Percentiles rank a stretch among this genome's conserved stretches.
These are phyloP conservation scores for Trididemnum clinides DNA, from an alignment of 23 tunicate genomes.

Conservation along the genomic window DNA sequence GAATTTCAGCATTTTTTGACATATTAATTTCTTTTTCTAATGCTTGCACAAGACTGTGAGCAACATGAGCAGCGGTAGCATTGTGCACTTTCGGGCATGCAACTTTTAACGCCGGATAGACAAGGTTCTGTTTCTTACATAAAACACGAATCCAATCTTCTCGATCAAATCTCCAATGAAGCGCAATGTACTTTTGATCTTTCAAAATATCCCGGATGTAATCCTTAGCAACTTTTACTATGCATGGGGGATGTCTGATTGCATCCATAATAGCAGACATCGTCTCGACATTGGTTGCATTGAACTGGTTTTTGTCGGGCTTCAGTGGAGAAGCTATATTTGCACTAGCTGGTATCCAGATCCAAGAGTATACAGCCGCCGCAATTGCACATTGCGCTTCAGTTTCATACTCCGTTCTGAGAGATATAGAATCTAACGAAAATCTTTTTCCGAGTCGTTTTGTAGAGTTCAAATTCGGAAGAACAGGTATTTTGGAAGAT, in stretches of 20 bases:
- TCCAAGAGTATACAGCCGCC: not conserved
- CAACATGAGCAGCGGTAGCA: not conserved
- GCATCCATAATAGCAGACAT: slow-evolving; percentile 39
- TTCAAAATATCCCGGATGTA: not conserved
- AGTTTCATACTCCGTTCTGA: slow-evolving; percentile 19
- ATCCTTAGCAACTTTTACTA: slow-evolving; percentile 18
- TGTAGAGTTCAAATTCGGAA: slow-evolving; percentile 8
- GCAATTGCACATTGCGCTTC: slow-evolving; percentile 29
- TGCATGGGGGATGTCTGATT: slow-evolving; percentile 19
- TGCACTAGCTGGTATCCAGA: not conserved
- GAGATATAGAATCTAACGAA: not conserved
- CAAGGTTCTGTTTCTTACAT: not conserved
- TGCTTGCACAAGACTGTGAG: not conserved
- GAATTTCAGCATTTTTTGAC: not conserved
- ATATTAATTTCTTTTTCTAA: not conserved
- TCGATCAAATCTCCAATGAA: slow-evolving; percentile 50
- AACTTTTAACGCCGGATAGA: no score
- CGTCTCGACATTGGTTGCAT: not conserved
- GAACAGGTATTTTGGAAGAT: not conserved
- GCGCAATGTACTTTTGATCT: slow-evolving; percentile 6
- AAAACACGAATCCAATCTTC: slow-evolving; percentile 9
- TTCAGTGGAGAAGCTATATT: slow-evolving; percentile 15
- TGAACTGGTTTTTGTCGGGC: not conserved
- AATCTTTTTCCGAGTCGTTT: slow-evolving; percentile 5
- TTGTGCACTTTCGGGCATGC: not conserved